phyloP scores from a whole-genome alignment of 2,888 invertebrate genomes.

The Alentia gelatinosa region DNA sequence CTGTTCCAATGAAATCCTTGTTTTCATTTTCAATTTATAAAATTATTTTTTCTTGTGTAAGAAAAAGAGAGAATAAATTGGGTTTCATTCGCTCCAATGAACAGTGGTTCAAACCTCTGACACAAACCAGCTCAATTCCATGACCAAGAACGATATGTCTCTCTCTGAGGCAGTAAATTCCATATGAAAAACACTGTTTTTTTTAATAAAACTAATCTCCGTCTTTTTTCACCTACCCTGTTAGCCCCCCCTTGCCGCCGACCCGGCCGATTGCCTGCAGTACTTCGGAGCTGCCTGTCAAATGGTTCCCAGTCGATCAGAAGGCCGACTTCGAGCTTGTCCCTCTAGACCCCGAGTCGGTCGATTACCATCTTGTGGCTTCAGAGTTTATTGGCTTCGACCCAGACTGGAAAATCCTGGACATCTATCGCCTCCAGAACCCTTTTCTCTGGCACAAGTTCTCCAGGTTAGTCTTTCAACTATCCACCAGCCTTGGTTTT shows the following conservation, averaged over 20 bases:
- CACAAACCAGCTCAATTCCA: too few relatives aligned
- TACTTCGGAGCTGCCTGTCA: conserved; percentile 13
- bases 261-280: not conserved
- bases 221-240: not conserved
- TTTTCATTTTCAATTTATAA: too few relatives aligned
- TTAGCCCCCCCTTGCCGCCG: conserved; percentile 24
- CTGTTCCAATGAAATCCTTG: too few relatives aligned
- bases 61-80: too few relatives aligned
- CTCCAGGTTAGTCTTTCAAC: conserved; percentile 64
- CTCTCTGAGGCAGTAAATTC: too few relatives aligned
- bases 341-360: conserved; percentile 44
- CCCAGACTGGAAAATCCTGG: conserved; percentile 48
- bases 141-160: too few relatives aligned
- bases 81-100: too few relatives aligned
- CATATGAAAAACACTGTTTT: too few relatives aligned
- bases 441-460: conserved; percentile 68
- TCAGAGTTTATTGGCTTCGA: conserved; percentile 7
- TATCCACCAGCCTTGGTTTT: too few relatives aligned
- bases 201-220: too few relatives aligned
- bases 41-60: too few relatives aligned
- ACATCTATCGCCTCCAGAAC: conserved; percentile 65
- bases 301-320: conserved; percentile 59
- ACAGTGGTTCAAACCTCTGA: too few relatives aligned
- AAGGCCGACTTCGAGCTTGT: conserved; percentile 58
- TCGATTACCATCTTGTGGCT: conserved; percentile 56